phyloP scores from a whole-genome alignment of 2,888 invertebrate genomes.

The Eristalis intricaria region DNA sequence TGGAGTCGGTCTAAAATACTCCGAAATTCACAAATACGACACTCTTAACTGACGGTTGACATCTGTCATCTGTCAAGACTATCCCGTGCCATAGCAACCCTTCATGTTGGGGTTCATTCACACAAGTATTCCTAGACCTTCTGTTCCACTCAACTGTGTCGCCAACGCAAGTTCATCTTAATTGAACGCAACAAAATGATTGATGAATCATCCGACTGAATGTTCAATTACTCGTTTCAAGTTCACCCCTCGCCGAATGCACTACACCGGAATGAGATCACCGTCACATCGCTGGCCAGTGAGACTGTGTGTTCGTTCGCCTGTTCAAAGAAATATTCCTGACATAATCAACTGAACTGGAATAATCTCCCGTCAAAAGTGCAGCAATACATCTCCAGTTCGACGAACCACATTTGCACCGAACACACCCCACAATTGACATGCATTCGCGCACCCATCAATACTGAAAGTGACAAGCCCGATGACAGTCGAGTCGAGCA shows the following conservation, averaged over 20 bases:
- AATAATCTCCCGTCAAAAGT: background rate
- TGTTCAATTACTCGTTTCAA: background rate
- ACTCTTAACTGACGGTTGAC: too few species aligned
- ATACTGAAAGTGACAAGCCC: slow-evolving; percentile 29
- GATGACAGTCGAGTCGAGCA: slow-evolving; percentile 52
- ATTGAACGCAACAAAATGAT: background rate
- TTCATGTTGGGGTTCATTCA: background rate
- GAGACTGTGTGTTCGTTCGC: background rate
- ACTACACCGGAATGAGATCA: background rate
- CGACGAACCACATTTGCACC: slow-evolving; percentile 60
- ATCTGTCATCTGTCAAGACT: too few species aligned
- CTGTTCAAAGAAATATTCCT: background rate
- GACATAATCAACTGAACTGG: background rate
- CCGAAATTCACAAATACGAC: too few species aligned
- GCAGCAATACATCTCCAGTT: slow-evolving; percentile 41
- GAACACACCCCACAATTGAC: slow-evolving; percentile 41
- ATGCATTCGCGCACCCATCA: slow-evolving; percentile 8
- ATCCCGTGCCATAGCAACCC: too few species aligned
- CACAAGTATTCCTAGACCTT: background rate
- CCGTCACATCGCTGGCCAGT: background rate
- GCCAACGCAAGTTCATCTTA: background rate
- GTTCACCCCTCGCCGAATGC: background rate
- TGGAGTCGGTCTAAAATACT: too few species aligned
- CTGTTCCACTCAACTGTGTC: background rate
- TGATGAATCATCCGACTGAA: background rate